Evolutionary conservation across 2,113 vertebrate species (phyloP).

Genomic region (mouse (Mus musculus)): GRCm39 chr1:151635001-151635500

Average conservation of each 20-base stretch:
- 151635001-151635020: slow-evolving; percentile 29
- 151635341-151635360: neutral
- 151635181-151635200: neutral
- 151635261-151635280: neutral
- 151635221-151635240: slow-evolving; percentile 13
- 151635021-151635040: slow-evolving; percentile 14
- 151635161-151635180: slow-evolving; percentile 38
- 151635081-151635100: neutral
- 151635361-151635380: neutral
- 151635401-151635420: slow-evolving; percentile 44
- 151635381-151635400: slow-evolving; percentile 3
- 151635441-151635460: slow-evolving; percentile 45
- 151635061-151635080: neutral
- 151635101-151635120: neutral
- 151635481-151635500: slow-evolving; percentile 95
- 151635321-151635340: neutral
- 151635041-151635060: neutral
- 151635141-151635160: neutral
- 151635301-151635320: neutral
- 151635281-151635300: neutral
- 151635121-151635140: slow-evolving; percentile 25
- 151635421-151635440: slow-evolving; percentile 52
- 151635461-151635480: slow-evolving; percentile 72
- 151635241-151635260: slow-evolving; percentile 37
- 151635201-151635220: slow-evolving; percentile 45